These are phyloP conservation scores for Drosophila rubida DNA, from an alignment of 2,888 invertebrate species.

Conservation along the genomic window DNA sequence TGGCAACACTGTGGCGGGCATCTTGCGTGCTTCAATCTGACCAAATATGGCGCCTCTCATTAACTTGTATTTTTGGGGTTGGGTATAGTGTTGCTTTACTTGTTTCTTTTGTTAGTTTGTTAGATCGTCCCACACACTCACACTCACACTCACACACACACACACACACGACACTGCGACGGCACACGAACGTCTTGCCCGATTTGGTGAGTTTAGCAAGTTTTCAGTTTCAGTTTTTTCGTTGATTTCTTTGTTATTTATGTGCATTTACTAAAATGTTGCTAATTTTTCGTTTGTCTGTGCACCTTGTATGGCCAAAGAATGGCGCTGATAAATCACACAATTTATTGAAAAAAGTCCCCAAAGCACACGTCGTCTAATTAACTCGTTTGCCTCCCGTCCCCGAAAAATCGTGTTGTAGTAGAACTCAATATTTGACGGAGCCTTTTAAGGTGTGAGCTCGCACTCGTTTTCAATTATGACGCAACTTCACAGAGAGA, in stretches of 20 bases:
- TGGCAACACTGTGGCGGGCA: conserved; percentile 65
- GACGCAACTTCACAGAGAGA: conserved; percentile 51
- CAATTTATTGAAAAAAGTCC: conserved; percentile 12
- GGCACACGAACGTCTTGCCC: conserved; percentile 75
- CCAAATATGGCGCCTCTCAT: conserved; percentile 76
- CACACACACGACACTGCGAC: conserved; percentile 20
- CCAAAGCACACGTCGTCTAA: conserved; percentile 63
- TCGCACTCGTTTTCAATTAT: conserved; percentile 57
- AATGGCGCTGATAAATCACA: conserved; percentile 52
- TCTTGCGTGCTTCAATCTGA: conserved; percentile 65
- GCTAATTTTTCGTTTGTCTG: conserved; percentile 69
- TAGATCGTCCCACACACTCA: conserved; percentile 42
- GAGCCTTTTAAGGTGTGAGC: conserved; percentile 58
- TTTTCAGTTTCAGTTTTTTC: conserved; percentile 23
- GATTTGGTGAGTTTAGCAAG: conserved; percentile 63
- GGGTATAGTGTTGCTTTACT: conserved; percentile 38
- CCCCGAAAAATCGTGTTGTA: conserved; percentile 11
- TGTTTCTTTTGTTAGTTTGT: conserved; percentile 22
- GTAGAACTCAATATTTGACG: conserved; percentile 10
- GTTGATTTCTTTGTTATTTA: conserved; percentile 52
- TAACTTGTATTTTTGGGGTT: conserved; percentile 68
- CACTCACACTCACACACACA: conserved; percentile 19
- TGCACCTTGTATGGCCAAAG: conserved; percentile 61
- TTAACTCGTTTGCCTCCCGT: conserved; percentile 65
- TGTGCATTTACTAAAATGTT: conserved; percentile 76